Evolutionary conservation across 2,888 invertebrate species (phyloP), one percentile per base, ranked within the genome.

Genomic region (Geotrupes spiniger): DNA sequence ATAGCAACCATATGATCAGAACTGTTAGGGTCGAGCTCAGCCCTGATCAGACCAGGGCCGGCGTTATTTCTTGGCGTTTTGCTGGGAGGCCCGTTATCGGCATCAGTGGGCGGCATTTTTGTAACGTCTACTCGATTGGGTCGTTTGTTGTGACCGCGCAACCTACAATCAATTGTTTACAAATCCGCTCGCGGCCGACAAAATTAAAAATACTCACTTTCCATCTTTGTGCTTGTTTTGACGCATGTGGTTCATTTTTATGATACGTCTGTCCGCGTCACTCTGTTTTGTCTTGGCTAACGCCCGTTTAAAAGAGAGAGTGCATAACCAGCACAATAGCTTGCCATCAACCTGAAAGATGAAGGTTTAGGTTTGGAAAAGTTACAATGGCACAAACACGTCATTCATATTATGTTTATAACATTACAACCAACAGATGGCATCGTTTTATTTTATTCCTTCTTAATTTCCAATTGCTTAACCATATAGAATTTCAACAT

Each of bases 1-100:
- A 95, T 89, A 0, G 94, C 94, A 9, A 95, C 92, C 37, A 95
- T 90, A 69, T 95, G 92, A 72, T 93, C 93, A 0, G 92, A 89
- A 65, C 89, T 89, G 68, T 90, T 90, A 0, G 90, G 89, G 72
- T 92, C 91, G 56, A 83, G 71, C 69, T 84, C 79, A n/a, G 67
- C 68, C 41, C 72, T 54, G n/a, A 68, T 63, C 45, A 71, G 58
- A 2, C 67, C 70, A 4, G 72, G 70, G 2, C 71, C 71, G 2
- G 66, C 58, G 50, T 73, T 72, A 55, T 73, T 71, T 42, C 79
- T 68, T 4, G 76, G 73, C 4, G 72, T 67, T 67, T 79, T 79
- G 21, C 71, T 73, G 2, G 76, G 69, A 2, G 78, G 76, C 36
- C 75, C 75, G 54, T 75, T 76, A 17, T 74, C 74, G 42, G 64